Evolutionary conservation across 2,113 vertebrate species (phyloP).

Genomic region (Empidonax alnorum): DNA sequence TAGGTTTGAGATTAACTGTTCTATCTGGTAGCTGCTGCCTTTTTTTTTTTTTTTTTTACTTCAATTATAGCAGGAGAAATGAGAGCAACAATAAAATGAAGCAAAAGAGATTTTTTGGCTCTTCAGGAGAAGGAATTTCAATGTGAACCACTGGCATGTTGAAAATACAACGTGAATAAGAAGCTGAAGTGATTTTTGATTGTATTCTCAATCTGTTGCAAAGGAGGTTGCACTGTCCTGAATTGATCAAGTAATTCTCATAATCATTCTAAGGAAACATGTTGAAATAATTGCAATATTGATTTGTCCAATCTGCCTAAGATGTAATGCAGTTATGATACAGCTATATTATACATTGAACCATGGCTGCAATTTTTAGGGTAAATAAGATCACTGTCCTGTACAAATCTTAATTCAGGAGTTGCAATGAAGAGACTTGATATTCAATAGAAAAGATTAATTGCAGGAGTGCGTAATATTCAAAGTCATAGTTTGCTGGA

Average conservation of each 20-base stretch:
- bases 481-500: neutral
- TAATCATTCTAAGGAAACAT: neutral
- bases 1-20: neutral
- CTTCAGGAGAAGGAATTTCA: neutral
- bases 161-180: neutral
- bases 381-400: neutral
- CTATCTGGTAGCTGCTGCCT: neutral
- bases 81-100: neutral
- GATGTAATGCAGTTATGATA: neutral
- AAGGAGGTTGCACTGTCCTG: neutral
- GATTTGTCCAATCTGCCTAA: neutral
- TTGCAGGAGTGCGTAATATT: neutral
- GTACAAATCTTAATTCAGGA: neutral
- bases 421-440: neutral
- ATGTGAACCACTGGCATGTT: neutral
- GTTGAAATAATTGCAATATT: neutral
- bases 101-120: neutral
- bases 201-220: neutral
- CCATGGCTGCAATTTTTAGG: neutral
- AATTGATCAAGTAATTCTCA: neutral
- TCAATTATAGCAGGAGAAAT: neutral
- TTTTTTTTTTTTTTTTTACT: neutral
- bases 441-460: neutral
- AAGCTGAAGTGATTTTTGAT: neutral
- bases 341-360: neutral